Conservation (phyloP, 2,113 vertebrate genomes). For the Silurus glanis region DNA sequence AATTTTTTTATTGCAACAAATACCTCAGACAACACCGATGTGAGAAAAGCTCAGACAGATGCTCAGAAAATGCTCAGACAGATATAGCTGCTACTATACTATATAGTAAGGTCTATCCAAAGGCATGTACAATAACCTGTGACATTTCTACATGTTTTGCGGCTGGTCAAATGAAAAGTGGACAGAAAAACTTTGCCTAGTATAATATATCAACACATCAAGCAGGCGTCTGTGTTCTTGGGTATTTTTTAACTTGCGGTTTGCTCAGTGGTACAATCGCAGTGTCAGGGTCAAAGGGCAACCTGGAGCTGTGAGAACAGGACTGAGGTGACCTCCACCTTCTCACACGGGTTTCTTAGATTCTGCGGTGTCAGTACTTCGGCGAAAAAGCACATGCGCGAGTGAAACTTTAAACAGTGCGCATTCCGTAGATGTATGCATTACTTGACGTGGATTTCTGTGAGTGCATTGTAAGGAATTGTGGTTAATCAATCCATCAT, state of each 20-base stretch:
- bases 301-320: slow-evolving; percentile 24
- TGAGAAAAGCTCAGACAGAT: slow-evolving; percentile 5
- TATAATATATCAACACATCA: slow-evolving; percentile 42
- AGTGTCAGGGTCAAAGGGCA: slow-evolving; percentile 18
- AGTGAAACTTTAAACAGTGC: neutral
- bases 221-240: slow-evolving; percentile 46
- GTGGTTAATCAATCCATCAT: neutral
- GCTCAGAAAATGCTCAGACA: neutral
- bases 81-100: slow-evolving; percentile 9
- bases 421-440: neutral
- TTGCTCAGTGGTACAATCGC: slow-evolving; percentile 18
- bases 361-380: slow-evolving; percentile 59
- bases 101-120: slow-evolving; percentile 5
- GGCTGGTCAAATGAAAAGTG: slow-evolving; percentile 51
- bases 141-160: slow-evolving; percentile 55
- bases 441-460: neutral
- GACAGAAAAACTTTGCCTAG: slow-evolving; percentile 45
- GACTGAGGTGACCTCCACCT: slow-evolving; percentile 41
- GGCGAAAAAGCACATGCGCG: slow-evolving; percentile 28
- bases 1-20: neutral
- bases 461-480: neutral
- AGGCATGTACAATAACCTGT: slow-evolving; percentile 24
- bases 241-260: slow-evolving; percentile 19
- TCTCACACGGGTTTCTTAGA: slow-evolving; percentile 33
- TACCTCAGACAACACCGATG: neutral